Evolutionary conservation across 2,113 vertebrate genomes (phyloP).

Genomic region (Cercocebus atys): DNA sequence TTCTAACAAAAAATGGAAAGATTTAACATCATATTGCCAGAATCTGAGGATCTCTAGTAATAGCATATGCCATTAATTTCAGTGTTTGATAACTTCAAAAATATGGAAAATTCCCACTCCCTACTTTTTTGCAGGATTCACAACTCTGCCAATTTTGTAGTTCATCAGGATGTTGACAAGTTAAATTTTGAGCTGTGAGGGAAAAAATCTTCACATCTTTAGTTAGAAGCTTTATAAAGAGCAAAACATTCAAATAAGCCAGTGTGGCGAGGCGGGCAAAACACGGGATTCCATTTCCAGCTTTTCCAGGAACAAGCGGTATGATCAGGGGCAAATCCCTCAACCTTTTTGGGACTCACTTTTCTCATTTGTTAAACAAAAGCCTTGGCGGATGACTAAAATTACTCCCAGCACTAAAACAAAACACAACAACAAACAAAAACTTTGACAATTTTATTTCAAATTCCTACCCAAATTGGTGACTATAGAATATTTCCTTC

Average conservation of each 20-base stretch:
- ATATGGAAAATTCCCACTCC: slow-evolving; percentile 78
- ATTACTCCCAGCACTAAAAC: neutral
- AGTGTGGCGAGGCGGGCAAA: neutral
- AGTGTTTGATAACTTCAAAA: slow-evolving; percentile 73
- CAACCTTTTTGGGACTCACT: slow-evolving; percentile 28
- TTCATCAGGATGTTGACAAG: slow-evolving; percentile 77
- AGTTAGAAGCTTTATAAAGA: slow-evolving; percentile 77
- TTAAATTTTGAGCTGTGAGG: slow-evolving; percentile 75
- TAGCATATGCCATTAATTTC: slow-evolving; percentile 78
- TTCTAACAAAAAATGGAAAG: slow-evolving; percentile 73
- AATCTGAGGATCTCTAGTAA: slow-evolving; percentile 70
- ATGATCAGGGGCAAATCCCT: neutral
- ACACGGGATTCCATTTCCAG: neutral
- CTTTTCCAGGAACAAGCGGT: neutral
- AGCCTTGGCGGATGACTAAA: neutral
- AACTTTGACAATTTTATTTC: neutral
- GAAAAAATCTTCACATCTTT: slow-evolving; percentile 71
- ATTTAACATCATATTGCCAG: slow-evolving; percentile 64
- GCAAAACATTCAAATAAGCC: slow-evolving; percentile 53
- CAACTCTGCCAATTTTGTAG: slow-evolving; percentile 82
- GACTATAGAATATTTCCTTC: neutral
- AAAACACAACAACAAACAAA: neutral
- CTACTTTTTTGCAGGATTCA: slow-evolving; percentile 71
- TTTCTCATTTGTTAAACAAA: slow-evolving; percentile 52
- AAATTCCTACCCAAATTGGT: neutral